Conservation (phyloP, 2,888 invertebrate species). For the Plemyria rubiginata region DNA sequence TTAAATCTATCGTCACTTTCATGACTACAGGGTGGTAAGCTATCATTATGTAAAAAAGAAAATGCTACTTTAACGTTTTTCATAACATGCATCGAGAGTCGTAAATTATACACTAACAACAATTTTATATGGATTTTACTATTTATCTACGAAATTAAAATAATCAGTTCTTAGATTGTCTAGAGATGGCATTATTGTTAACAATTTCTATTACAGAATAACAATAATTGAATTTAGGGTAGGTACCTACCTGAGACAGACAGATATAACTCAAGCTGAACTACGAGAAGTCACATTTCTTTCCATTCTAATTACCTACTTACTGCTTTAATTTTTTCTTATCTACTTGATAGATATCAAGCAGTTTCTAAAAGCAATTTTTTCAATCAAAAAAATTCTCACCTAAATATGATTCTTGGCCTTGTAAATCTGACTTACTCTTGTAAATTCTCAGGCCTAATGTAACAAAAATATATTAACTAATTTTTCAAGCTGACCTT, state of each 20-base stretch:
- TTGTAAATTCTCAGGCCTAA: neutral
- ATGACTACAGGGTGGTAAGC: constrained; percentile 30
- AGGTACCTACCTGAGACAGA: no score
- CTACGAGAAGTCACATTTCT: no score
- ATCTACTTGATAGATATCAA: no score
- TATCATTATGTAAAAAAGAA: constrained; percentile 32
- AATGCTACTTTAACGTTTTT: constrained; percentile 20
- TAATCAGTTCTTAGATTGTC: neutral
- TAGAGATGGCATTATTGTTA: no score
- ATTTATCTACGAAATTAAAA: constrained; percentile 1
- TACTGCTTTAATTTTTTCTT: no score
- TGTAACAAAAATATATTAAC: neutral
- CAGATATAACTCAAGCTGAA: no score
- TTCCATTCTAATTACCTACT: no score
- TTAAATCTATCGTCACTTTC: constrained; percentile 25
- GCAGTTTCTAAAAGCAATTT: no score
- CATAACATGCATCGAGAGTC: constrained; percentile 15
- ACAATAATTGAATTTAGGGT: no score
- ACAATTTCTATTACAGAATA: no score
- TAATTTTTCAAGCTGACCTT: no score
- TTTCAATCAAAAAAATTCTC: neutral
- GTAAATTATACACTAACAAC: constrained; percentile 8
- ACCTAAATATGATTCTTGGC: neutral
- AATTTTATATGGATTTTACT: constrained; percentile 5
- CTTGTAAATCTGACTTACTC: no score